Evolutionary conservation across 92 coral and sea anemone genomes (phyloP).

Genomic region (Galaxea fascicularis): DNA sequence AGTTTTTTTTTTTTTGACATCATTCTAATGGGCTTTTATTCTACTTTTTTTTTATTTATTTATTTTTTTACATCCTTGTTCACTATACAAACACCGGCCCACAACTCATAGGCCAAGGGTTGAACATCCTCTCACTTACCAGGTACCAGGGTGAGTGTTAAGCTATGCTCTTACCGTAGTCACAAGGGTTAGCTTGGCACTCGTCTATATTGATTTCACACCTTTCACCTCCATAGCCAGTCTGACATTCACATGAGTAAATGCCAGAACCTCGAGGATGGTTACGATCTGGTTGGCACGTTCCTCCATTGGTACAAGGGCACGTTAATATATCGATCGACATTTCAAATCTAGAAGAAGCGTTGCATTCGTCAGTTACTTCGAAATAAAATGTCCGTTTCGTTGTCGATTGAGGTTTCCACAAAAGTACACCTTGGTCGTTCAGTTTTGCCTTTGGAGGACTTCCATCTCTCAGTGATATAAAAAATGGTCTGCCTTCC

Average conservation of each 20-base stretch:
- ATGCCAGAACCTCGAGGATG: slow-evolving; percentile 40
- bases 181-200: slow-evolving; percentile 21
- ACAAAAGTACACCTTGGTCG: slow-evolving; percentile 48
- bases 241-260: slow-evolving; percentile 22
- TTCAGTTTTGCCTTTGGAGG: slow-evolving; percentile 28
- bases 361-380: slow-evolving; percentile 79
- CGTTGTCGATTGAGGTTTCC: slow-evolving; percentile 40
- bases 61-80: too few relatives aligned
- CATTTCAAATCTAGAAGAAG: slow-evolving; percentile 43
- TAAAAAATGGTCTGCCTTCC: slow-evolving; percentile 57
- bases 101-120: too few relatives aligned
- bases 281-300: slow-evolving; percentile 41
- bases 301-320: slow-evolving; percentile 56
- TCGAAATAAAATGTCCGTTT: slow-evolving; percentile 45
- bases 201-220: slow-evolving; percentile 46
- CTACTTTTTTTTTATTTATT: too few relatives aligned
- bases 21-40: too few relatives aligned
- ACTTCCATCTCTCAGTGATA: slow-evolving; percentile 44
- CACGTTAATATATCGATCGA: slow-evolving; percentile 37
- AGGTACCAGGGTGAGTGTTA: too few relatives aligned
- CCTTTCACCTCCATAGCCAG: slow-evolving; percentile 27
- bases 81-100: too few relatives aligned
- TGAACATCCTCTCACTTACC: too few relatives aligned
- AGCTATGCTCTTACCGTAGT: background rate
- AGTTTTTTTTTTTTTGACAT: too few relatives aligned